Percentiles rank a stretch among this genome's conserved stretches.
phyloP scores from a whole-genome alignment of 1,140 invertebrate genomes.

The Drosophila sucinea region DNA sequence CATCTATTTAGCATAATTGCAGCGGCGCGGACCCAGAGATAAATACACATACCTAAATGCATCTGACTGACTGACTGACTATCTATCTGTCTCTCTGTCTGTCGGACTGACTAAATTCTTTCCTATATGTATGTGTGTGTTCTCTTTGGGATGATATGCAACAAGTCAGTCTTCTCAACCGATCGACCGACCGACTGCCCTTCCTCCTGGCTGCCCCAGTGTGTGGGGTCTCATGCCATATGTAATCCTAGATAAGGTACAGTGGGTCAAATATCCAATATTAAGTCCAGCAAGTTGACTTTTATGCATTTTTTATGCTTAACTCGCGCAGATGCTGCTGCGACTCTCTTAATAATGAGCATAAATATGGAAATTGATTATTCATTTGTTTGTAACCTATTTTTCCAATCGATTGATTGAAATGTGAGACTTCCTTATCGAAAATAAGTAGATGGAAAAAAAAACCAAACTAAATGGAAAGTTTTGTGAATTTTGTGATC shows the following conservation, averaged over 20 bases:
- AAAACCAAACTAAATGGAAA: too few relatives aligned
- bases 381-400: not conserved
- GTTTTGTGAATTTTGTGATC: too few relatives aligned
- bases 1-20: slow-evolving; percentile 79
- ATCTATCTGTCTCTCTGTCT: slow-evolving; percentile 9
- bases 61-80: not conserved
- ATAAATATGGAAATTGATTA: slow-evolving; percentile 18
- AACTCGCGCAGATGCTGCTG: not conserved
- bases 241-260: slow-evolving; percentile 47
- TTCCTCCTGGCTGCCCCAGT: not conserved
- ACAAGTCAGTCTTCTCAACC: not conserved
- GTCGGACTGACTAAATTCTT: slow-evolving; percentile 2
- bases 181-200: too few relatives aligned
- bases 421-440: too few relatives aligned
- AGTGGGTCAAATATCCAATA: slow-evolving; percentile 49
- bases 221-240: slow-evolving; percentile 50
- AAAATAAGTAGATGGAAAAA: too few relatives aligned
- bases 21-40: slow-evolving; percentile 21
- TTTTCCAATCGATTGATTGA: not conserved
- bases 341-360: not conserved
- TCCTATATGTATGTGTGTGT: not conserved
- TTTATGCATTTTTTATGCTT: slow-evolving; percentile 12
- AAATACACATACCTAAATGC: slow-evolving; percentile 9
- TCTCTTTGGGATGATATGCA: slow-evolving; percentile 3
- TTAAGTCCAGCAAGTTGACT: slow-evolving; percentile 29